Evolutionary conservation across 2,888 invertebrate genomes (phyloP), one percentile per base, ranked within the genome.

Genomic region (Acutogordius australiensis): DNA sequence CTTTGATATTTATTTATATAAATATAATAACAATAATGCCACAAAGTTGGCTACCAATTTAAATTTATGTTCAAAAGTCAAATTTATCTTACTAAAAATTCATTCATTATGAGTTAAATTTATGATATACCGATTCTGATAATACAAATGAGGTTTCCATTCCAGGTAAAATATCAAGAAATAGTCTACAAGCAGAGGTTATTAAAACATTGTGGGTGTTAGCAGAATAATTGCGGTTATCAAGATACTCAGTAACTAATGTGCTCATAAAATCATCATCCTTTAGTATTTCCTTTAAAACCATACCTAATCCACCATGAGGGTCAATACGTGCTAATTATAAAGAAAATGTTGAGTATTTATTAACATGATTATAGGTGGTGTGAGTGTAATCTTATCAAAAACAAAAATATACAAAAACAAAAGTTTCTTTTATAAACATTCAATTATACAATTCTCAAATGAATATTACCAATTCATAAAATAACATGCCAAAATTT

Each of bases 91-190:
- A 30, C 28, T 60, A 60, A 23, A 60, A 28, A 1, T 4, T 2
- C 13, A 18, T 37, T n/a, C n/a, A n/a, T n/a, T n/a, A n/a, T n/a
- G n/a, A n/a, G n/a, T n/a, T n/a, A 4, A 61, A 44, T 13, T 45
- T 2, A 37, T 37, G 2, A 63, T 65, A 63, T 66, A 72, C 73
- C 57, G 69, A 70, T 63, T 73, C 72, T 64, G 86, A 84, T 71
- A 88, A 90, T 0, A 91, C 85, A 18, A 86, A 84, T 21, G 85
- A 81, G 64, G 86, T 84, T 75, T 94, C 94, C 45, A 94, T 74
- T 0, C 91, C 94, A 0, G 91, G 91, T 76, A 91, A 79, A 60
- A 91, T 80, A 68, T 86, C 51, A 26, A 28, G 45, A 30, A 57
- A 57, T 2, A 57, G 29, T 18, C 58, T 4, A 29, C 58, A 57